Evolutionary conservation across 2,888 invertebrate species (phyloP), one percentile per base, ranked within the genome.

Genomic region (Iphiclides podalirius): DNA sequence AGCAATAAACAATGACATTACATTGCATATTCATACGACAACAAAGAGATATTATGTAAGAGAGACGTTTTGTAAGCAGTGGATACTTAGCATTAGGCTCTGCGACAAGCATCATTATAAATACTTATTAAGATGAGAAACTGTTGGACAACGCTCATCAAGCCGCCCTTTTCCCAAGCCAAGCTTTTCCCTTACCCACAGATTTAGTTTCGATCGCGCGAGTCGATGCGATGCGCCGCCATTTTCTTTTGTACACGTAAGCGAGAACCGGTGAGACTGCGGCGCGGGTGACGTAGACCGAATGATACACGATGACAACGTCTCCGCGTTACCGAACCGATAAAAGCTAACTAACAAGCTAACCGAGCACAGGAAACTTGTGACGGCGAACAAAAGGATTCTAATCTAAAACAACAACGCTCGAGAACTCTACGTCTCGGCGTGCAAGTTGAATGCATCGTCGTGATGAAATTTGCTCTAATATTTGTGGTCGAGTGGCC

Each of bases 231-330:
- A 57, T 54, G 60, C 58, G 71, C 68, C 61, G 74, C 75, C 75
- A 74, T 76, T 73, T 74, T 74, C 66, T 72, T 70, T 68, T 66
- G 64, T 63, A 72, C 64, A 70, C 72, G 71, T 71, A 70, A 66
- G 65, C 62, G 59, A 57, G 60, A 64, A 66, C 61, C 60, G 55
- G 54, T 52, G 54, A 45, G 51, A 44, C 45, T 51, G 50, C 28
- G 52, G 63, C 52, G 59, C 58, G 58, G 6, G 56, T 70, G 69
- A 70, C 71, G 72, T 71, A 66, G 69, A 9, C 49, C 59, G 61
- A 64, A 63, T 66, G 66, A 69, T 67, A 71, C 64, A n/a, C 8
- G n/a, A 66, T 67, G 66, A 70, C 69, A 70, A 70, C 66, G 67
- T 67, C 68, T 66, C 66, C 56, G 58, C 64, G 61, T 58, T 65